phyloP scores from a whole-genome alignment of 2,888 invertebrate species.

The Drosophila testacea region DNA sequence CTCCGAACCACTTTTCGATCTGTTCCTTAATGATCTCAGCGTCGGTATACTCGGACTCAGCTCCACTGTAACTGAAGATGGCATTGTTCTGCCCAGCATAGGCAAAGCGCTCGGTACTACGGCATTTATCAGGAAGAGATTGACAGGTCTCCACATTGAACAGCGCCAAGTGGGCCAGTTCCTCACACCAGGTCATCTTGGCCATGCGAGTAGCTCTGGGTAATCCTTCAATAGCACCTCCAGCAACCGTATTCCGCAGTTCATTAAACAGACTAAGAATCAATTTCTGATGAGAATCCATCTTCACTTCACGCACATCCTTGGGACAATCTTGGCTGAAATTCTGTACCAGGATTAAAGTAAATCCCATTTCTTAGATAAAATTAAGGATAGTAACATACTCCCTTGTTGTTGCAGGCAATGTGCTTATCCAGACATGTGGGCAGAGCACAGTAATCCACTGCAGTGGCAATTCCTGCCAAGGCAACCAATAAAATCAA shows the following conservation, averaged over 20 bases:
- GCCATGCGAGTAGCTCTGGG: constrained; percentile 37
- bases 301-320: constrained; percentile 30
- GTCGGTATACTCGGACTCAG: constrained; percentile 34
- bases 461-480: constrained; percentile 22
- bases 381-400: not conserved
- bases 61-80: constrained; percentile 38
- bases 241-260: constrained; percentile 31
- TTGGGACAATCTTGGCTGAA: constrained; percentile 28
- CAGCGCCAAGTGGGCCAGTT: constrained; percentile 25
- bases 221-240: constrained; percentile 24
- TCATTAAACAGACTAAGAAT: constrained; percentile 36
- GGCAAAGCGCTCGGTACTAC: constrained; percentile 42
- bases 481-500: constrained; percentile 18
- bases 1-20: constrained; percentile 34
- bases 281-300: constrained; percentile 22
- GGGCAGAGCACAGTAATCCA: constrained; percentile 38
- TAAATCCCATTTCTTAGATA: not conserved
- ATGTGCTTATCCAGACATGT: constrained; percentile 37
- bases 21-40: constrained; percentile 42
- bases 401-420: constrained; percentile 40
- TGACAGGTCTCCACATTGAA: constrained; percentile 36
- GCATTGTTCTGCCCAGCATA: constrained; percentile 40
- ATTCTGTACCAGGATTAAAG: constrained; percentile 6
- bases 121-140: constrained; percentile 36
- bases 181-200: constrained; percentile 40